A percentile compares a stretch with the other conserved stretches of the same genome.
Conservation (phyloP, 2,888 invertebrate species). For the Eubasilissa splendida region DNA sequence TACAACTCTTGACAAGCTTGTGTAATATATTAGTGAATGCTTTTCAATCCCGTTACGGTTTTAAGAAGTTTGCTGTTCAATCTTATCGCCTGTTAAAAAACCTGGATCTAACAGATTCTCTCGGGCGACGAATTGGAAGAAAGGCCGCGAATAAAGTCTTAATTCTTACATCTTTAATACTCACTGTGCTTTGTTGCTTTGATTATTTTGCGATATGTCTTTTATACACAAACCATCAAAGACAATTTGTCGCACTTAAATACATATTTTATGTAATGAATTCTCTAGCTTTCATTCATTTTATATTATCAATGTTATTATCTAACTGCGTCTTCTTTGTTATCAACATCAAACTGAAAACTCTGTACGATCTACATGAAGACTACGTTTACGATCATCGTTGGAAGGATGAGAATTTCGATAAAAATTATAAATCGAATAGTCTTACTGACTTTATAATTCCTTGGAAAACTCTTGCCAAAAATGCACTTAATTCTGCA, state of each 20-base stretch:
- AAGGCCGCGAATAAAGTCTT: background rate
- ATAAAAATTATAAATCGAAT: conserved; percentile 2
- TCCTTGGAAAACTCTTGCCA: conserved; percentile 6
- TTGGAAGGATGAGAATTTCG: background rate
- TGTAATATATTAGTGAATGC: background rate
- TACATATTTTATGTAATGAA: conserved; percentile 29
- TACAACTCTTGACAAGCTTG: background rate
- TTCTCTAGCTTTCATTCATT: conserved; percentile 9
- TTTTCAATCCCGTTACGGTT: background rate
- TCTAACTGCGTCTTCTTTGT: background rate
- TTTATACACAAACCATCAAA: background rate
- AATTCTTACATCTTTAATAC: background rate
- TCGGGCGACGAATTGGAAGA: background rate
- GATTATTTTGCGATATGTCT: background rate
- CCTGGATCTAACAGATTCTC: background rate
- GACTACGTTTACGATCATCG: conserved; percentile 12
- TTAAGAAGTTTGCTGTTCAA: background rate
- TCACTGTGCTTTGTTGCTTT: background rate
- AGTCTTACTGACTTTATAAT: conserved; percentile 2
- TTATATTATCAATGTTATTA: conserved; percentile 19
- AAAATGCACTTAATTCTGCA: background rate
- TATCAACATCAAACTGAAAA: conserved; percentile 1
- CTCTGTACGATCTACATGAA: conserved; percentile 15
- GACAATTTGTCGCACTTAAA: background rate
- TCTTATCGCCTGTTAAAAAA: background rate